Evolutionary conservation across 2,797 vertebrate genomes (phyloP).

Genomic region (Crax fasciolata): DNA sequence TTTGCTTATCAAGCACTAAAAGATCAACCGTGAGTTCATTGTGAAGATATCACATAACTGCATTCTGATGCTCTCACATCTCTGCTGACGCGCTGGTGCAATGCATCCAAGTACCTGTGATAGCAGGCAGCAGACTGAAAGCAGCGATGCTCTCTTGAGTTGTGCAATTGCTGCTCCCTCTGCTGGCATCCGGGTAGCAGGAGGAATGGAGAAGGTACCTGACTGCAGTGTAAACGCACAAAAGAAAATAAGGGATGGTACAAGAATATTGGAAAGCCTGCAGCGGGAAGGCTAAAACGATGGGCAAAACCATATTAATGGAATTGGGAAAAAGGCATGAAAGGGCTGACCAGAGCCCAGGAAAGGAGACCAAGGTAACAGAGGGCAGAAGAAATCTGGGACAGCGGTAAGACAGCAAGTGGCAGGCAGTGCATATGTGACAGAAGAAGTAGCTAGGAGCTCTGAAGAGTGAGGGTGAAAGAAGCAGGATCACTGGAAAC

Average conservation of each 20-base stretch:
- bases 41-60: neutral
- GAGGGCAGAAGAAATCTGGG: neutral
- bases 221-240: neutral
- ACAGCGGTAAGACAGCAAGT: neutral
- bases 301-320: neutral
- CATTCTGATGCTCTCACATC: neutral
- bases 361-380: neutral
- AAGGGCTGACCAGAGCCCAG: neutral
- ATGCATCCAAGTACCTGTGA: rapidly evolving
- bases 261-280: neutral
- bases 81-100: neutral
- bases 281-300: neutral
- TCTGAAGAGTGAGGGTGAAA: neutral
- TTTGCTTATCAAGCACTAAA: neutral
- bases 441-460: neutral
- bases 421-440: neutral
- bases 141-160: rapidly evolving
- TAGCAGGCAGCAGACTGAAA: neutral
- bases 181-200: neutral
- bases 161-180: conserved; percentile 14
- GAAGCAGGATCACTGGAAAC: neutral
- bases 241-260: neutral
- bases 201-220: neutral
- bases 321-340: neutral
- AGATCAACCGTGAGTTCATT: neutral